A percentile compares a stretch with the other conserved stretches of the same genome.
phyloP scores from a whole-genome alignment of 2,113 vertebrate species.

The Garra rufa region DNA sequence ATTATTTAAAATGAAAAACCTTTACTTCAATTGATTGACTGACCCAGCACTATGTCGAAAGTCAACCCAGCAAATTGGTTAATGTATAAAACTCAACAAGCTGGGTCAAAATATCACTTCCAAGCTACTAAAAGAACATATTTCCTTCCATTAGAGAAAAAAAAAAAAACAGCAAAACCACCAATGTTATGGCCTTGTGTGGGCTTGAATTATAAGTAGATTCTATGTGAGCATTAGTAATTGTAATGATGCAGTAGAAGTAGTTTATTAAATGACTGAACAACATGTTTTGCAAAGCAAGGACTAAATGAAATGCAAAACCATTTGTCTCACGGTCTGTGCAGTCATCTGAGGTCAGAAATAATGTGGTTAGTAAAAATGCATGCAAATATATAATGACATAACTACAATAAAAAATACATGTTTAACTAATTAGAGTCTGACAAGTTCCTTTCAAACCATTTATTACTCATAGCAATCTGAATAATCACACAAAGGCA shows the following conservation, averaged over 20 bases:
- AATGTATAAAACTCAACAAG: no score
- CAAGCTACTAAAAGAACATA: not conserved
- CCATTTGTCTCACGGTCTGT: not conserved
- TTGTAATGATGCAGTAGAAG: not conserved
- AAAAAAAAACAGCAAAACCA: not conserved
- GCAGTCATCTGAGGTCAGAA: not conserved
- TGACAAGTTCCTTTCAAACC: conserved; percentile 1
- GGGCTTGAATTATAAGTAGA: not conserved
- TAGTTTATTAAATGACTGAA: not conserved
- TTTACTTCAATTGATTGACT: no score
- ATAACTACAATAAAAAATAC: not conserved
- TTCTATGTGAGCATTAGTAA: not conserved
- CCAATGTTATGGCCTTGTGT: not conserved
- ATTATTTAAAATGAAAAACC: no score
- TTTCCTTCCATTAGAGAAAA: not conserved
- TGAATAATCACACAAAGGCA: conserved; percentile 31
- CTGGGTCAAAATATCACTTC: not conserved
- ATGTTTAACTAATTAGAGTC: conserved; percentile 5
- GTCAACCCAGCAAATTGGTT: no score
- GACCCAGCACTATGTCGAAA: no score
- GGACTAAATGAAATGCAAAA: not conserved
- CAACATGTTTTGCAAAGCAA: not conserved
- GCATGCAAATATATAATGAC: not conserved
- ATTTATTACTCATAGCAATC: conserved; percentile 43
- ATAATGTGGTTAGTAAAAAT: not conserved